Conservation (phyloP, 2,888 invertebrate species). For the Crocallis elinguaria region DNA sequence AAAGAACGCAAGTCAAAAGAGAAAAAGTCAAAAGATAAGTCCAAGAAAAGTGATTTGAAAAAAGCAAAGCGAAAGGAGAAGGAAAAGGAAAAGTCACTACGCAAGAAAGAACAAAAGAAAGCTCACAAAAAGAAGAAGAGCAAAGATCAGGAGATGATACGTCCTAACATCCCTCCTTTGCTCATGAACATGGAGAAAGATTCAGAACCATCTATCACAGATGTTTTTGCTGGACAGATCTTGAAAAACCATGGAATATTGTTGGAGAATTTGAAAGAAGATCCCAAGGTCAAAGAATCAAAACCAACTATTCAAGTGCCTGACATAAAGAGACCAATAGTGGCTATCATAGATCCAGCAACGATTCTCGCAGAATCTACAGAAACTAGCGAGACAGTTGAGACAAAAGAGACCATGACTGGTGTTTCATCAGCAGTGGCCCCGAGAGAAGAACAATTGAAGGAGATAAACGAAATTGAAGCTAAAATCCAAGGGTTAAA, state of each 20-base stretch:
- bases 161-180: slow-evolving; percentile 77
- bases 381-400: slow-evolving; percentile 44
- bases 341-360: slow-evolving; percentile 77
- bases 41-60: slow-evolving; percentile 64
- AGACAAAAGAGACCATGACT: slow-evolving; percentile 24
- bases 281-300: slow-evolving; percentile 54
- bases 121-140: slow-evolving; percentile 75
- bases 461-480: slow-evolving; percentile 83
- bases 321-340: slow-evolving; percentile 64
- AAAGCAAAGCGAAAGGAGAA: slow-evolving; percentile 75
- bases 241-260: slow-evolving; percentile 79
- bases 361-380: slow-evolving; percentile 55
- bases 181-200: slow-evolving; percentile 79
- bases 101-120: slow-evolving; percentile 74
- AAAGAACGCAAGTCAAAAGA: slow-evolving; percentile 73
- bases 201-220: slow-evolving; percentile 85
- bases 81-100: slow-evolving; percentile 59
- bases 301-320: slow-evolving; percentile 48
- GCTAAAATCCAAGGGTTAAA: slow-evolving; percentile 84
- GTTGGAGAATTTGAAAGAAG: slow-evolving; percentile 57
- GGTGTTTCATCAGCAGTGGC: slow-evolving; percentile 16
- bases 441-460: slow-evolving; percentile 63
- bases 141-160: slow-evolving; percentile 71
- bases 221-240: slow-evolving; percentile 87
- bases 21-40: slow-evolving; percentile 72